phyloP scores from a whole-genome alignment of 37 sponge, comb jelly and placozoan species.

The Mnemiopsis leidyi region DNA sequence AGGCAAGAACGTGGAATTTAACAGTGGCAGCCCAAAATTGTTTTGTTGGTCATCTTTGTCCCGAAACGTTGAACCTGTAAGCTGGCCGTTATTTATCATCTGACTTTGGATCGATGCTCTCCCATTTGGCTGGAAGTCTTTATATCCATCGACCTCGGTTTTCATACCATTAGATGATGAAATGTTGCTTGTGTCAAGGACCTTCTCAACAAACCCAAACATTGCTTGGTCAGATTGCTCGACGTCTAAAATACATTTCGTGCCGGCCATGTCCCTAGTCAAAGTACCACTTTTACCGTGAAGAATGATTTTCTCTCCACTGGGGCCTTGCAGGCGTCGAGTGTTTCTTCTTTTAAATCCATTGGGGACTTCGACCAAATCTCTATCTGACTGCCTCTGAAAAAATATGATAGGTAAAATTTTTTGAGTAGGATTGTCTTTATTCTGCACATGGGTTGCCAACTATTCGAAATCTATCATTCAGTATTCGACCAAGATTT shows the following conservation, averaged over 20 bases:
- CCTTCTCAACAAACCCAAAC: not conserved
- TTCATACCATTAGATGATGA: not conserved
- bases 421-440: no score
- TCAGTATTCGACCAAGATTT: no score
- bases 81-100: no score
- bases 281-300: not conserved
- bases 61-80: not conserved
- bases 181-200: not conserved
- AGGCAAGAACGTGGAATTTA: not conserved
- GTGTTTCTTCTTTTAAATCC: conserved; percentile 26
- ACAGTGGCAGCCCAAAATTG: not conserved
- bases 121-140: not conserved
- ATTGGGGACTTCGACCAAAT: not conserved
- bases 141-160: not conserved
- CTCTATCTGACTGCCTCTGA: not conserved
- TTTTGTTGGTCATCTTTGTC: not conserved
- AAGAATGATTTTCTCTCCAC: not conserved
- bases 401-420: no score
- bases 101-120: not conserved
- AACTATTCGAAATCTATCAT: no score
- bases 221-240: not conserved
- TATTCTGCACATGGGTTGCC: no score
- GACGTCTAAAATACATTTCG: not conserved
- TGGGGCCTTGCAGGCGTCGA: conserved; percentile 3
- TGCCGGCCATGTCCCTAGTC: not conserved